phyloP scores from a whole-genome alignment of 2,888 invertebrate genomes.

The Nomada flava region DNA sequence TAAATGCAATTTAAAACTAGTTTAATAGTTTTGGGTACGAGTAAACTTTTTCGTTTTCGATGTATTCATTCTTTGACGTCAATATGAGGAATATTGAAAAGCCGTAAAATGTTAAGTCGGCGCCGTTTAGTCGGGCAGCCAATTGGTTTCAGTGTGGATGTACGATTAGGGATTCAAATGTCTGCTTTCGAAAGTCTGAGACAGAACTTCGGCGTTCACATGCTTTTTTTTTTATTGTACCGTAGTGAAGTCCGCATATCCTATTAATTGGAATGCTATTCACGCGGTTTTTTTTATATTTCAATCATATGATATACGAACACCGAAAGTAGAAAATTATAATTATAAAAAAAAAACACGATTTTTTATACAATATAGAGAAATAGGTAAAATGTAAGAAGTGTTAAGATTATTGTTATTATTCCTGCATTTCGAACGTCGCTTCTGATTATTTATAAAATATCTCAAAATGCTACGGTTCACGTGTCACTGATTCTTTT shows the following conservation, averaged over 20 bases:
- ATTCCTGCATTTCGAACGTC: not conserved
- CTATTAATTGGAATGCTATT: constrained; percentile 2
- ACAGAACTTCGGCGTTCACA: constrained; percentile 24
- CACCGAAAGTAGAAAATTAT: not conserved
- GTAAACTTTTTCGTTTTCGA: constrained; percentile 73
- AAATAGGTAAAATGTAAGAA: not conserved
- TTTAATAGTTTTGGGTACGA: constrained; percentile 72
- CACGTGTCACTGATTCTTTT: constrained; percentile 32
- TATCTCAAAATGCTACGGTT: constrained; percentile 19
- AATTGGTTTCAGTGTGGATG: constrained; percentile 47
- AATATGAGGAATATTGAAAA: constrained; percentile 50
- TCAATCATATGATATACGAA: not conserved
- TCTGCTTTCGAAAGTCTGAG: constrained; percentile 50
- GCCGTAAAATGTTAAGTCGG: constrained; percentile 68
- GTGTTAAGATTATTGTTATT: constrained; percentile 3
- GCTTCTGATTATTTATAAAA: constrained; percentile 12
- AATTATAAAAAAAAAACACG: not conserved
- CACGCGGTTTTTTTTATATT: not conserved
- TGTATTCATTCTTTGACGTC: constrained; percentile 60
- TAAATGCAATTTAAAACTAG: constrained; percentile 73
- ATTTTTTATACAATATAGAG: too few species aligned
- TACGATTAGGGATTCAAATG: constrained; percentile 57
- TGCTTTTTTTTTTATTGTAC: not conserved
- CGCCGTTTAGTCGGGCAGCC: constrained; percentile 60
- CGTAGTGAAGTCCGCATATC: not conserved